These are phyloP conservation scores for Emydocephalus ijimae DNA, from an alignment of 2,113 vertebrate genomes.

Conservation along the genomic window DNA sequence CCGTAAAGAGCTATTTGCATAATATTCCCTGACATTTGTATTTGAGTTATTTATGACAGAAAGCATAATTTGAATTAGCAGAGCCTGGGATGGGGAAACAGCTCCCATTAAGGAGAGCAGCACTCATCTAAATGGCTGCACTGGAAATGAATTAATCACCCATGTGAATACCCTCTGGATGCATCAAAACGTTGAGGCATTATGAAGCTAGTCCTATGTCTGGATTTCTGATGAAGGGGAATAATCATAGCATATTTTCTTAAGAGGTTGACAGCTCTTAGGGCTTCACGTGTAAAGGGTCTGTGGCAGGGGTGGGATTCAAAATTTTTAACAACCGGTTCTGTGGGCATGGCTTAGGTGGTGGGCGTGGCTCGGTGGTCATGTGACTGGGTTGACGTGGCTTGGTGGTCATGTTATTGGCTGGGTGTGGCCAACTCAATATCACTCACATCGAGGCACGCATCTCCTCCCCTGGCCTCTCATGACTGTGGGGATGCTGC, in stretches of 20 bases:
- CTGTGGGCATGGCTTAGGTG: no score
- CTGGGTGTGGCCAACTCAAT: no score
- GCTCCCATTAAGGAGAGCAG: neutral
- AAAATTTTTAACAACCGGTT: no score
- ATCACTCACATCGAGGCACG: no score
- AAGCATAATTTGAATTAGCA: neutral
- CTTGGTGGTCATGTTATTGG: no score
- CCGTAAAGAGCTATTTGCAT: neutral
- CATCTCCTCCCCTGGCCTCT: no score
- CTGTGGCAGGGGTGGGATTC: neutral
- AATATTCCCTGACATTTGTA: neutral
- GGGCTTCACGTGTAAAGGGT: neutral
- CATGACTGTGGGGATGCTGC: no score
- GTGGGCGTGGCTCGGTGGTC: no score
- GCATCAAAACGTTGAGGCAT: neutral
- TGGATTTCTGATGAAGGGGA: neutral
- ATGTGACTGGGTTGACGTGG: no score
- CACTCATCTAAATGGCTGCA: accelerated
- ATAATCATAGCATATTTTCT: neutral
- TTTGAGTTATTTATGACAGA: neutral
- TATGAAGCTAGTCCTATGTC: neutral
- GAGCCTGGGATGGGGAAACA: accelerated
- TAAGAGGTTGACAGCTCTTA: neutral
- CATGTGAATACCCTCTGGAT: accelerated
- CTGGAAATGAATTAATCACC: neutral